These are phyloP conservation scores for Acanthococcus lagerstroemiae DNA, from an alignment of 2,888 invertebrate species.

Conservation along the genomic window DNA sequence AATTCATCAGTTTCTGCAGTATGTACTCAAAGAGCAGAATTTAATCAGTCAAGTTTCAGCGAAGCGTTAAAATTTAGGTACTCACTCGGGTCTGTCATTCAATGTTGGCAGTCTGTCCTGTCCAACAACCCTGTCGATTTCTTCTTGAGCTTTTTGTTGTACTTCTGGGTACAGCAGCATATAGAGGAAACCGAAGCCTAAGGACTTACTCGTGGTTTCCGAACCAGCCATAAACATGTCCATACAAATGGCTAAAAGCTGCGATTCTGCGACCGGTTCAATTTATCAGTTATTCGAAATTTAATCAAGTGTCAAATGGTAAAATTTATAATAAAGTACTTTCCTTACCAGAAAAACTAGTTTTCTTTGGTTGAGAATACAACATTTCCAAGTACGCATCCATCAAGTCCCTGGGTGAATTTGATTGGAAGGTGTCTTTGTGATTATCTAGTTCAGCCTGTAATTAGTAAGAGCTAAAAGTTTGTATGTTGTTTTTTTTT, in stretches of 20 bases:
- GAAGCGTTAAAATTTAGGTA: background rate
- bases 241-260: conserved; percentile 67
- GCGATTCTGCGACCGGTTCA: conserved; percentile 52
- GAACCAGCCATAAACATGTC: conserved; percentile 82
- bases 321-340: conserved; percentile 39
- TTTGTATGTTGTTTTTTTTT: no score
- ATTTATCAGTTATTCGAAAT: no score
- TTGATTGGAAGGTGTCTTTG: conserved; percentile 52
- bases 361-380: conserved; percentile 49
- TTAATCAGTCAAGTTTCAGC: background rate
- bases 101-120: conserved; percentile 55
- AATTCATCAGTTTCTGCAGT: background rate
- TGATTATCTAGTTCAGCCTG: conserved; percentile 60
- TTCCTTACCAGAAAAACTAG: conserved; percentile 43
- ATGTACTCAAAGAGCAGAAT: background rate
- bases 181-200: conserved; percentile 67
- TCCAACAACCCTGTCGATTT: conserved; percentile 66
- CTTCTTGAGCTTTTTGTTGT: conserved; percentile 63
- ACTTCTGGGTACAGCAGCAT: conserved; percentile 60
- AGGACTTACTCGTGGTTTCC: conserved; percentile 70
- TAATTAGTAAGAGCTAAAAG: conserved; percentile 18
- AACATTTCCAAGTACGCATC: conserved; percentile 66
- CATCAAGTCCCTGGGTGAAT: conserved; percentile 66
- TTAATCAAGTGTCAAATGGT: no score
- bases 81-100: conserved; percentile 60